phyloP scores from a whole-genome alignment of 2,888 invertebrate genomes.

The Dryococelus australis region DNA sequence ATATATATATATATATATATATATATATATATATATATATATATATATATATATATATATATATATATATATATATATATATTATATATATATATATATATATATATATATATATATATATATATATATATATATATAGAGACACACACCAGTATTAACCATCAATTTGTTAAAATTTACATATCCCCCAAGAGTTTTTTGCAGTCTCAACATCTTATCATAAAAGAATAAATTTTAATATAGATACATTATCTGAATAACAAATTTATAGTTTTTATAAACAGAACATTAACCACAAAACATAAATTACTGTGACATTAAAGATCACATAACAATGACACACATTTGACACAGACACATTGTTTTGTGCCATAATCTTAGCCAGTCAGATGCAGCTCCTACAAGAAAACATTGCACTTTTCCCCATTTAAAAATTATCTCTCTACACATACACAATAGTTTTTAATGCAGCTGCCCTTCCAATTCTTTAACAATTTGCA shows the following conservation, averaged over 20 bases:
- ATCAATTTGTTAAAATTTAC: neutral
- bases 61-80: too few relatives aligned
- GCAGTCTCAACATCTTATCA: neutral
- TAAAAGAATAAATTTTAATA: neutral
- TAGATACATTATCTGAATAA: neutral
- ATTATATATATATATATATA: too few relatives aligned
- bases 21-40: too few relatives aligned
- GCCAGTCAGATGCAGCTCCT: neutral
- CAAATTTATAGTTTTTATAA: neutral
- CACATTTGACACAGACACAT: neutral
- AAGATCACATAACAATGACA: neutral
- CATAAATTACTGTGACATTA: neutral
- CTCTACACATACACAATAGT: neutral
- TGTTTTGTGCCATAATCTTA: neutral
- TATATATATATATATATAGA: too few relatives aligned
- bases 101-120: too few relatives aligned
- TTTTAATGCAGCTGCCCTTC: neutral
- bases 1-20: too few relatives aligned
- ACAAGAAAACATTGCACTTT: neutral
- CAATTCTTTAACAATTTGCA: constrained; percentile 7
- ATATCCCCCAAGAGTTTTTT: neutral
- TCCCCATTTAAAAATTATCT: neutral
- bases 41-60: too few relatives aligned
- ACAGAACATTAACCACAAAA: neutral
- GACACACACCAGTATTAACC: neutral